Evolutionary conservation across 2,113 vertebrate species (phyloP), one percentile per base, ranked within the genome.

Genomic region (Etheostoma cragini): DNA sequence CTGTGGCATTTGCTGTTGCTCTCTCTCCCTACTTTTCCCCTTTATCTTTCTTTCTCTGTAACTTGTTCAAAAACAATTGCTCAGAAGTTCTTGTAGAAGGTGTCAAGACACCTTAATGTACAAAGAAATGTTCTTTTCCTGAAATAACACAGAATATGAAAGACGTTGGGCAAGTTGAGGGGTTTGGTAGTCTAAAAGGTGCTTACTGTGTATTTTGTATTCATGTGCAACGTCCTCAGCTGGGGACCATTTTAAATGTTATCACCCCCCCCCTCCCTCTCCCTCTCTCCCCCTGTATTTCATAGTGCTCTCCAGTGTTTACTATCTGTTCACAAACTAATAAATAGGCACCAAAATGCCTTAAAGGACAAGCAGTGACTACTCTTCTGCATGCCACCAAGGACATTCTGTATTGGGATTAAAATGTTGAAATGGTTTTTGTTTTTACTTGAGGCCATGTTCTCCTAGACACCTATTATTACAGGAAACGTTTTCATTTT

Each of bases 221-320:
- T 72, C 52, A 78, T 1, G 21, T 45, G 16, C 33, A 42, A 4
- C 21, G 42, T 76, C 38, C 10, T 24, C 22, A 24, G 46, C 58
- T 24, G 6, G 45, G 38, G 52, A 57, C 22, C 19, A 61, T 24
- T 66, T 80, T 77, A 17, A 73, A 77, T 47, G 22, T 82, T 70
- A 70, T 78, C 50, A 45, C 16, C 33, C 46, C 26, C 42, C 21
- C 33, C n/a, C 7, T 33, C 4, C 22, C 7, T 61, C 49, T 38
- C 50, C 16, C 45, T 49, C 15, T 61, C 7, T 35, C 26, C 2
- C 3, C 26, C 14, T 42, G 60, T 42, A 76, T 50, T 80, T 68
- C 26, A 26, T 12, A 30, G 71, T 50, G 2, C 38, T 42, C 26
- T 61, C 7, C 11, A 22, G 14, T 63, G 26, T 75, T 66, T 60